Evolutionary conservation across 2,888 invertebrate genomes (phyloP), one percentile per base, ranked within the genome.

Genomic region (Stenodema calcarata): DNA sequence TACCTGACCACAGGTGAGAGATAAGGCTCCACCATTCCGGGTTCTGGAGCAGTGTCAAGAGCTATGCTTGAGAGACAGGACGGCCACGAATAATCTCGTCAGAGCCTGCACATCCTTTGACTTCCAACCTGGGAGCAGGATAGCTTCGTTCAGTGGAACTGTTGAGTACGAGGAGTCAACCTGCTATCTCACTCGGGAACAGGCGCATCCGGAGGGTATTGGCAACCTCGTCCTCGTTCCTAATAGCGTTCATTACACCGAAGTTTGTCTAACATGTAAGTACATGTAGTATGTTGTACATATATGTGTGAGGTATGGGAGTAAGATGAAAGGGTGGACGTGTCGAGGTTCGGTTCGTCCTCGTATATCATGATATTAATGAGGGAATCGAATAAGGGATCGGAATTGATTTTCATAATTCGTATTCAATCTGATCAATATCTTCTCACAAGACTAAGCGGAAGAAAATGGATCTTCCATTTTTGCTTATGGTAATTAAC

Each of bases 31-130:
- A 4, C 97, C 97, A 0, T 96, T 97, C 90, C 94, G 95, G 88
- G 97, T 97, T 11, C 92, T 97, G 89, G 97, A 97, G 91, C 96
- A 96, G 91, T 97, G 97, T 91, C 96, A 96, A 91, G 96, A 96
- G 90, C 91, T 97, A 12, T 97, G 97, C 90, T 92, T 96, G 87
- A 93, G 96, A 23, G 97, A 97, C 91, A 93, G 96, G 88, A 93
- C 93, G 0, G 93, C 93, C 4, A 94, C 95, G 12, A 96, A 95
- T 91, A 96, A 96, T 91, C 93, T 97, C 76, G 96, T 96, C 27
- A 93, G 96, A 89, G 94, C 95, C 0, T 97, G 97, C 91, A 95
- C 95, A 88, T 97, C 97, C 73, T 97, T 97, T 89, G 97, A 97
- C 91, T 97, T 97, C 90, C 96, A 96, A 91, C 97, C 97, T 0